Evolutionary conservation across 2,113 vertebrate genomes (phyloP), one percentile per base, ranked within the genome.

Genomic region (Rattus rattus): DNA sequence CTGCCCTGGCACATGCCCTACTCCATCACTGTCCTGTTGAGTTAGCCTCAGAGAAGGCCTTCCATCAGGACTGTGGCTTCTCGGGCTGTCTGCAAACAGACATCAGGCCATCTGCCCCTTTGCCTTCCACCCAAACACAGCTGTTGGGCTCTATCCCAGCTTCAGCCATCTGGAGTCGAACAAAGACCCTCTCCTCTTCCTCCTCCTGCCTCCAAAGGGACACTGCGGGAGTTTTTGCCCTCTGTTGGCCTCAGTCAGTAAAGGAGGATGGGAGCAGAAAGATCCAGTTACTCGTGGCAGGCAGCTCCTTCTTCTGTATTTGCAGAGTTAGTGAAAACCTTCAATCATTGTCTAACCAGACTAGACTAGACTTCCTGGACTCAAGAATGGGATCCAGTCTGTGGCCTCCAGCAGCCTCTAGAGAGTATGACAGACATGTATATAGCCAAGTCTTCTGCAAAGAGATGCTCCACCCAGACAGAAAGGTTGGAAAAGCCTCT

Each of bases 121-220:
- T 20, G 61, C 88, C 94, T 96, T 90, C 79, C 88, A 97, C 94
- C 97, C 97, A 97, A 98, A 97, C 97, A 97, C 97, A 97, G 97
- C 97, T 97, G 97, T 85, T 87, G 81, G 96, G 96, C 96, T 91
- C 83, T 33, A 75, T 81, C 97, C 94, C 97, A 93, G 90, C 90
- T 91, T n/a, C 80, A 56, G 86, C 94, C 97, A 98, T 97, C 97
- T 97, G 97, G 92, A 97, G 90, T 80, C 67, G 65, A 93, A 97
- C 97, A 98, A 97, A 96, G 91, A 49, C 75, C 67, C 88, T 95
- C 73, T 94, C 77, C 85, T 88, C 70, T 26, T 72, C 16, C 94
- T 94, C 79, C 91, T 93, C 26, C 94, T 76, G 63, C 36, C 79
- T 96, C 76, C 89, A 7, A 9, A 28, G 30, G 61, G 24, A 33